A percentile compares a stretch with the other conserved stretches of the same genome.
Evolutionary conservation across 2,797 vertebrate species (phyloP).

Genomic region (Brachyalestes nurse): DNA sequence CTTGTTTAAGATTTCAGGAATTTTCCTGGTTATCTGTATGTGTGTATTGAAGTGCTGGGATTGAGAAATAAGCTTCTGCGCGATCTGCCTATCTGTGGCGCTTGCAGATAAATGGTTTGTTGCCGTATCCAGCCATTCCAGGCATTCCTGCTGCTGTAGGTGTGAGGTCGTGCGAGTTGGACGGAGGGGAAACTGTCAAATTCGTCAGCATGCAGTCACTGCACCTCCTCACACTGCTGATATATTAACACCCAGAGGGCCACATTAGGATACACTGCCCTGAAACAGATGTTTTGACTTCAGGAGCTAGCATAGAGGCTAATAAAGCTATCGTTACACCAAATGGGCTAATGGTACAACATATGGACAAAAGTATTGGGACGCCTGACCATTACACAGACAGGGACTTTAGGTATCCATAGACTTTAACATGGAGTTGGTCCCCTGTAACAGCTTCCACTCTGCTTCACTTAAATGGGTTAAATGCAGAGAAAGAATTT

Average conservation of each 20-base stretch:
- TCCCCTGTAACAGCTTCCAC: too few species aligned
- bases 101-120: constrained; percentile 37
- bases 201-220: constrained; percentile 4
- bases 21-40: constrained; percentile 19
- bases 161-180: constrained; percentile 32
- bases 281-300: constrained; percentile 43
- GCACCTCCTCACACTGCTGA: background rate
- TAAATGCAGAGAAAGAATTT: too few species aligned
- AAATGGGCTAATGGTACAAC: too few species aligned
- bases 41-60: background rate
- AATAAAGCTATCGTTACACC: too few species aligned
- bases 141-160: constrained; percentile 37
- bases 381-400: too few species aligned
- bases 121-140: constrained; percentile 33
- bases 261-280: constrained; percentile 22
- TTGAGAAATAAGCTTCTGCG: constrained; percentile 15
- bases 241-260: constrained; percentile 36
- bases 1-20: constrained; percentile 53
- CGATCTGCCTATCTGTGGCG: constrained; percentile 36
- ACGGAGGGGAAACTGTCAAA: constrained; percentile 34
- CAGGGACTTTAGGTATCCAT: too few species aligned
- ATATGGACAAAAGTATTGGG: too few species aligned
- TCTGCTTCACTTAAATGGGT: too few species aligned
- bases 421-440: too few species aligned
- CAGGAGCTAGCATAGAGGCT: too few species aligned